phyloP scores from a whole-genome alignment of 1,140 invertebrate genomes.

The Uloborus diversus region DNA sequence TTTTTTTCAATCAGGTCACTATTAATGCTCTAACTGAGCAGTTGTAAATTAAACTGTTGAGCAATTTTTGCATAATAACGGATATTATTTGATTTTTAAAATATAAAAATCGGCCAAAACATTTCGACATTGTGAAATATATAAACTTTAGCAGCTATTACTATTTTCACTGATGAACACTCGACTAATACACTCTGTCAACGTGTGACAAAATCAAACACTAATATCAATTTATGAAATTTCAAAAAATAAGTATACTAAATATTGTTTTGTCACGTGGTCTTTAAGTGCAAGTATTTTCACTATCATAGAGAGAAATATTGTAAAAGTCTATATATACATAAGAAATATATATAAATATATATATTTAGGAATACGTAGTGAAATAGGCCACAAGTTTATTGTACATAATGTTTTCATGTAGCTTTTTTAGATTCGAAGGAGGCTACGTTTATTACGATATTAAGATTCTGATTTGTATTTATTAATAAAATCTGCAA shows the following conservation, averaged over 20 bases:
- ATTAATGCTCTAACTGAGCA: too few species aligned
- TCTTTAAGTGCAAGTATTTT: conserved; percentile 49
- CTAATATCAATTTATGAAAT: too few species aligned
- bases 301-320: conserved; percentile 39
- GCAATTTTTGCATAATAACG: too few species aligned
- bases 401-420: conserved; percentile 49
- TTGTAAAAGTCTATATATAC: conserved; percentile 37
- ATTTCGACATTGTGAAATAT: too few species aligned
- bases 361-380: conserved; percentile 46
- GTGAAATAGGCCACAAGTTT: conserved; percentile 42
- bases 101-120: too few species aligned
- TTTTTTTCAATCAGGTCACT: too few species aligned
- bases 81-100: too few species aligned
- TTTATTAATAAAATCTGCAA: neutral
- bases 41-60: too few species aligned
- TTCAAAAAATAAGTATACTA: too few species aligned
- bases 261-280: conserved; percentile 49
- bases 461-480: neutral
- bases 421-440: conserved; percentile 26
- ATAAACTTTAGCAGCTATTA: too few species aligned
- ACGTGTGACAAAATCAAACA: neutral
- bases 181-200: too few species aligned
- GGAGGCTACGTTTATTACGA: neutral
- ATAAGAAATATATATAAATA: conserved; percentile 48
- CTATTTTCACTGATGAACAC: too few species aligned